Percentiles rank a stretch among this genome's conserved stretches.
These are phyloP conservation scores for Phalacrocorax brasilianus DNA, from an alignment of 2,113 vertebrate genomes.

Conservation along the genomic window DNA sequence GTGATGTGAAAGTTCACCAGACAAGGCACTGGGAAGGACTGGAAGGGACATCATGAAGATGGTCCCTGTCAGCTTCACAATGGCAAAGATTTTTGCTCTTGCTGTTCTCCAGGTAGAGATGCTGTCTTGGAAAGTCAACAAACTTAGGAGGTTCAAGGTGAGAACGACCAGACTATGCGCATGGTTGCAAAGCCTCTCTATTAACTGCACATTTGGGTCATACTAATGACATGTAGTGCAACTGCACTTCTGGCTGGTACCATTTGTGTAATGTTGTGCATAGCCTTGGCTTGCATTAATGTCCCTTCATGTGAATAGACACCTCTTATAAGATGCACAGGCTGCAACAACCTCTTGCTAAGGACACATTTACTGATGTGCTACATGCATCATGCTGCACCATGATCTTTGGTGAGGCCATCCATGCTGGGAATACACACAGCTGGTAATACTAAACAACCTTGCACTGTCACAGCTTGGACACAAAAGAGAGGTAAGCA, in stretches of 20 bases:
- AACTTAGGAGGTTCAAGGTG: neutral
- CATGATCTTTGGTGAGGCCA: rapidly evolving
- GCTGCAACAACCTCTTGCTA: neutral
- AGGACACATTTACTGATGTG: neutral
- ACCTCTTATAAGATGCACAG: neutral
- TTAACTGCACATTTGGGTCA: neutral
- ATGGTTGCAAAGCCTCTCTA: neutral
- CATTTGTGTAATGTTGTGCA: neutral
- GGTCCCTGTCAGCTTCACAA: neutral
- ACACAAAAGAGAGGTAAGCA: neutral
- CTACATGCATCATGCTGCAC: rapidly evolving
- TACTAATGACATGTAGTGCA: neutral
- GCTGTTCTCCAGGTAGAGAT: neutral
- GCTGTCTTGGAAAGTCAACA: neutral
- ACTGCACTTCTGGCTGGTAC: neutral
- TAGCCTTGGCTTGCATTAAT: neutral
- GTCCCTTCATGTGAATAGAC: neutral
- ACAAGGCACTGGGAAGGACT: neutral
- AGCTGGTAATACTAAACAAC: neutral
- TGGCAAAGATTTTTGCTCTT: neutral
- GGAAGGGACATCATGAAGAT: neutral
- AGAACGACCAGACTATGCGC: neutral
- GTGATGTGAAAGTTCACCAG: neutral
- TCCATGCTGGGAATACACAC: neutral
- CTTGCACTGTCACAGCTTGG: neutral